phyloP scores from a whole-genome alignment of 1,140 invertebrate species.

The Druon quercuslanigerum region DNA sequence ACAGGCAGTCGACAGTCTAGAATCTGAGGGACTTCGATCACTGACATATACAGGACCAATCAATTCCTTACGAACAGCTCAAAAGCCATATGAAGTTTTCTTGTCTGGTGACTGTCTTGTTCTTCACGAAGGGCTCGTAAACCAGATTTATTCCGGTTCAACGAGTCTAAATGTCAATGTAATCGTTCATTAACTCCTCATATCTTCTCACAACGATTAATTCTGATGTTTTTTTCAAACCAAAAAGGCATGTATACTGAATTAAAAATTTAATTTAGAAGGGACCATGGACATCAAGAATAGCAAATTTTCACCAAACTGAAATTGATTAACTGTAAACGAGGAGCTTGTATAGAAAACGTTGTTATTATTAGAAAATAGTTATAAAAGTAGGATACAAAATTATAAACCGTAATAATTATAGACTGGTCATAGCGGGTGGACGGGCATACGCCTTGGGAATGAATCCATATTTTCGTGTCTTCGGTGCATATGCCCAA shows the following conservation, averaged over 20 bases:
- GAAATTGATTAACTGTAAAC: slow-evolving; percentile 8
- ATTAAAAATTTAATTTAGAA: no score
- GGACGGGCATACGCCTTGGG: slow-evolving; percentile 95
- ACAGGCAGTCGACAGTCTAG: slow-evolving; percentile 65
- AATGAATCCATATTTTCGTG: slow-evolving; percentile 94
- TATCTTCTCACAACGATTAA: neutral
- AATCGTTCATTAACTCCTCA: slow-evolving; percentile 60
- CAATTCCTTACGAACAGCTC: slow-evolving; percentile 64
- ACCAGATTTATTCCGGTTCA: slow-evolving; percentile 63
- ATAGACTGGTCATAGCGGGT: slow-evolving; percentile 92
- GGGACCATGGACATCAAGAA: no score
- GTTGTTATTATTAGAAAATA: slow-evolving; percentile 56
- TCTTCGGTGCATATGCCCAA: slow-evolving; percentile 95
- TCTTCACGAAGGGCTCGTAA: slow-evolving; percentile 66
- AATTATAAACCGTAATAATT: slow-evolving; percentile 60
- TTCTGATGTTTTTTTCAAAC: slow-evolving; percentile 2
- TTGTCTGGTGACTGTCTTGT: slow-evolving; percentile 69
- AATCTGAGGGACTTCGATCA: slow-evolving; percentile 63
- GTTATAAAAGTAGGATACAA: slow-evolving; percentile 51
- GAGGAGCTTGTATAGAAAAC: slow-evolving; percentile 55
- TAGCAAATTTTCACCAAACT: no score
- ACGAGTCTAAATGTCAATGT: slow-evolving; percentile 68
- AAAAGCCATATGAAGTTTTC: slow-evolving; percentile 65
- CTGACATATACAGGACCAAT: slow-evolving; percentile 69
- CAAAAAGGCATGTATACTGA: neutral